Evolutionary conservation across 2,113 vertebrate genomes (phyloP), one percentile per base, ranked within the genome.

Genomic region (Mirounga angustirostris): DNA sequence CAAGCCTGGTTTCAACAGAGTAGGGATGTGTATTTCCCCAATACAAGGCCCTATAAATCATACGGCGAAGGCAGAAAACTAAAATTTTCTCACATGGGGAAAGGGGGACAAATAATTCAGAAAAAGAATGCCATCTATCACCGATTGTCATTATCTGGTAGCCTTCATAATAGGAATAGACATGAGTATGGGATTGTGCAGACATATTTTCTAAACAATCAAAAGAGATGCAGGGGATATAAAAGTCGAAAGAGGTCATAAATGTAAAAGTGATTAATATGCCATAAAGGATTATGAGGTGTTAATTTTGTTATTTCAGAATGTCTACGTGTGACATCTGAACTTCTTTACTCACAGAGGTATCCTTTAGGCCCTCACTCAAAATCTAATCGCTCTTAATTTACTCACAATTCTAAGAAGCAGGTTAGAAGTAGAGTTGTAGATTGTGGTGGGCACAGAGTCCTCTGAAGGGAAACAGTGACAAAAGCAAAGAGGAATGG

Each of bases 271-370:
- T 50, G 1, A 3, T 76, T 82, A 40, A 71, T 40, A 80, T 67
- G 33, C 2, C 8, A 11, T 13, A 79, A 36, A 94, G 21, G 28
- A 74, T 88, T 65, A 56, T 74, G 36, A 87, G 36, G 54, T 33
- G 7, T 85, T 65, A 80, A 15, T 79, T 71, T 80, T 91, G 52
- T 58, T 30, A n/a, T 69, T 95, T 96, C 28, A 67, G 69, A 80
- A 28, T 52, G 4, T 65, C 33, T 78, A 7, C 52, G 30, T 33
- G 16, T 84, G 46, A 67, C 33, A 79, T 12, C 13, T 79, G 83
- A 56, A 79, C 74, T 71, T 54, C 16, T 84, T 65, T n/a, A 67
- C 58, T 80, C 21, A 63, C 13, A 50, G 24, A 71, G 4, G 1
- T 63, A 19, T 71, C 7, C 52, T 74, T 88, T 26, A 80, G 43